Evolutionary conservation across 2,797 vertebrate genomes (phyloP), one percentile per base, ranked within the genome.

Genomic region (Bovichtus variegatus): DNA sequence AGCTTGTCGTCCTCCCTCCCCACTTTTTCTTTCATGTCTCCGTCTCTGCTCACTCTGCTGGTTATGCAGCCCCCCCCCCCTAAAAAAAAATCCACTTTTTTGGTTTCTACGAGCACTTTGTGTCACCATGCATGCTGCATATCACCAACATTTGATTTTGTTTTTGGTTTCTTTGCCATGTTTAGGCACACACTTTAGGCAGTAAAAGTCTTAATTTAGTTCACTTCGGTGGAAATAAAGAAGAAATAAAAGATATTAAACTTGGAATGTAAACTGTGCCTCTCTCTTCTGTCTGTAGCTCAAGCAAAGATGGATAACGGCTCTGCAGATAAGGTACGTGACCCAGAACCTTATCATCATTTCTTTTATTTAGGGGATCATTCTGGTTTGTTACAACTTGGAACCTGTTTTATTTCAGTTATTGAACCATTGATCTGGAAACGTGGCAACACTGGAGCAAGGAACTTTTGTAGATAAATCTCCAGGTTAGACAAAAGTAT

Each of bases 271-370:
- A 44, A 84, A 38, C 0, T 55, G 41, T 76, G 60, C 9, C 71
- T 76, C 38, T 67, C 9, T 75, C 31, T 87, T 55, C 5, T 74
- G 74, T 67, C 66, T 64, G 46, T 47, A 96, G 95, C 92, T 91
- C 93, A 90, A 89, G 89, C 87, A 23, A 94, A 93, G 89, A 88
- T 91, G 69, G 94, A 94, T 44, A 94, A 87, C 12, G 92, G 93
- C 46, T 82, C 90, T 64, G 80, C 81, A 27, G 94, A 95, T 44
- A 94, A 95, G 93, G 95, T 96, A 86, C 1, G 92, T 83, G 34
- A 63, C n/a, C 25, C 0, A 21, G 1, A 3, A 13, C 8, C 2
- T 29, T 3, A 9, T 0, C n/a, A 0, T 63, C 38, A 9, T 65
- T 46, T 63, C 9, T n/a, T 71, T 74, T 23, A 16, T 2, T 11